Evolutionary conservation across 1,140 invertebrate species (phyloP).

Genomic region (Bombus confusus): DNA sequence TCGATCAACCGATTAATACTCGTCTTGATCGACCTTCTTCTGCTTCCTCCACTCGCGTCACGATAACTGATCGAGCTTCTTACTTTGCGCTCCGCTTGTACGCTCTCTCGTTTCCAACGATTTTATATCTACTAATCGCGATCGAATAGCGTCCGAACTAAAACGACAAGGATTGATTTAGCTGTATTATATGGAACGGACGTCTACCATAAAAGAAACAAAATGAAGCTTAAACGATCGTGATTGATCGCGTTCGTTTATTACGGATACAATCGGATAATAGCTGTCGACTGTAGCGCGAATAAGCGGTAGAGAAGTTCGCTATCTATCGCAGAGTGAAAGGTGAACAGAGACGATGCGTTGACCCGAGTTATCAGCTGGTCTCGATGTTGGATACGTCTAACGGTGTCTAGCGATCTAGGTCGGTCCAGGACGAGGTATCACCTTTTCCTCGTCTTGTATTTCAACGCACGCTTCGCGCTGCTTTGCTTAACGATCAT

Average conservation of each 20-base stretch:
- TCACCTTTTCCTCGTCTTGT: conserved; percentile 11
- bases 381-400: not conserved
- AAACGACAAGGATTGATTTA: not conserved
- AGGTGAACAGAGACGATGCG: not conserved
- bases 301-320: not conserved
- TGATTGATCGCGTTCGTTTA: not conserved
- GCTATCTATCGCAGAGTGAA: not conserved
- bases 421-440: conserved; percentile 15
- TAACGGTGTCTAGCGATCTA: conserved; percentile 16
- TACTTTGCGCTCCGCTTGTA: too few relatives aligned
- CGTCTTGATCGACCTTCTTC: not conserved
- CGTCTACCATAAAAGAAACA: too few relatives aligned
- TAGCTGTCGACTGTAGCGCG: not conserved
- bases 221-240: too few relatives aligned
- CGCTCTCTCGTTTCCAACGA: not conserved
- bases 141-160: not conserved
- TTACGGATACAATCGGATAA: not conserved
- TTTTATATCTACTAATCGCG: too few relatives aligned
- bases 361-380: not conserved
- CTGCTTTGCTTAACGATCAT: not conserved
- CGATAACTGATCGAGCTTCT: not conserved
- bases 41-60: not conserved
- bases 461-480: not conserved
- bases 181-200: not conserved
- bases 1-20: not conserved